A percentile compares a stretch with the other conserved stretches of the same genome.
Evolutionary conservation across 2,113 vertebrate genomes (phyloP).

Genomic region (Saccopteryx bilineata): DNA sequence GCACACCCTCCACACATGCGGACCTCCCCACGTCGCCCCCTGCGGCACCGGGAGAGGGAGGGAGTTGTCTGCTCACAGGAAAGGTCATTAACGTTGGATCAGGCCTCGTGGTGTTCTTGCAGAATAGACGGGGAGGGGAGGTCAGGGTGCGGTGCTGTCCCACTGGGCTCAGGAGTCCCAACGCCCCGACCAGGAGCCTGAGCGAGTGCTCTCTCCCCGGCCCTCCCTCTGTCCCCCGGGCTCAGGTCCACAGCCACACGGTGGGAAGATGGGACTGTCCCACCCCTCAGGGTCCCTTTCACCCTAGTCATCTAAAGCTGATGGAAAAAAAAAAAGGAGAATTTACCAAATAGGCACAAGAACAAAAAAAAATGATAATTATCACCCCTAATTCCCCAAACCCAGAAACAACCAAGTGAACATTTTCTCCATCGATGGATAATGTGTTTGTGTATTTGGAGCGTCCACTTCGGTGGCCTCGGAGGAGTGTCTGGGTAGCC

Average conservation of each 20-base stretch:
- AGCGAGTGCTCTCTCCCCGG: no score
- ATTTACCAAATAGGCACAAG: not conserved
- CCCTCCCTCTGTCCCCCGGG: no score
- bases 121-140: not conserved
- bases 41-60: no score
- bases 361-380: not conserved
- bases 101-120: no score
- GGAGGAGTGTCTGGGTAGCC: not conserved
- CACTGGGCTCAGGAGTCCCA: not conserved
- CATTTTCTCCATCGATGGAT: fast-evolving
- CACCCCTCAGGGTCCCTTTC: not conserved
- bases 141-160: fast-evolving
- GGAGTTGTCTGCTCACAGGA: not conserved
- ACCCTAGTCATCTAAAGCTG: no score
- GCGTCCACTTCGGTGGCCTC: not conserved
- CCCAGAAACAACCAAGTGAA: not conserved
- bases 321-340: not conserved
- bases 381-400: not conserved
- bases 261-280: fast-evolving
- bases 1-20: no score
- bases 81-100: no score
- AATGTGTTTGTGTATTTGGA: not conserved
- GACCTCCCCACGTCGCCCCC: no score
- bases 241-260: fast-evolving
- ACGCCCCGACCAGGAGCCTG: no score